Evolutionary conservation across 2,113 vertebrate species (phyloP).

Genomic region (Pygoscelis adeliae): DNA sequence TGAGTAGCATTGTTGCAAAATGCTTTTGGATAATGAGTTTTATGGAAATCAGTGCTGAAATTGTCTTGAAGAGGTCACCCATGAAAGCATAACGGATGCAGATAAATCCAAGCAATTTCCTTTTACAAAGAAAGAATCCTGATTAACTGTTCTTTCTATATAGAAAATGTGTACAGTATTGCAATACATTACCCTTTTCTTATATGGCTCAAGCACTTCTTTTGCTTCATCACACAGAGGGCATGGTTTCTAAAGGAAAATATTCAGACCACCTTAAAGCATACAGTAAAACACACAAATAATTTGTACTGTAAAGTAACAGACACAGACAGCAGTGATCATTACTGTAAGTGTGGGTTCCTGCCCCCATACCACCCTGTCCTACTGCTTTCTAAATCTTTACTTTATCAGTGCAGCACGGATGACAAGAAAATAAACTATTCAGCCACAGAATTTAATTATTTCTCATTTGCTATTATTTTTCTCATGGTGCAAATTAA

Average conservation of each 20-base stretch:
- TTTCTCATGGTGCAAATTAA: not conserved
- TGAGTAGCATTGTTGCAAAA: conserved; percentile 16
- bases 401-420: not conserved
- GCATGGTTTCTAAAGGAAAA: conserved; percentile 78
- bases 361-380: not conserved
- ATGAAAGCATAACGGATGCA: conserved; percentile 9
- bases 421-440: not conserved
- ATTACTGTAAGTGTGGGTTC: not conserved
- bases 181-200: conserved; percentile 76
- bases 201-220: conserved; percentile 80
- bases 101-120: conserved; percentile 3
- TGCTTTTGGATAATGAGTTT: conserved; percentile 56
- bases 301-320: not conserved
- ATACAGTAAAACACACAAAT: not conserved
- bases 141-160: not conserved
- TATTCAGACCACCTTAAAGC: not conserved
- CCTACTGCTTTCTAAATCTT: not conserved
- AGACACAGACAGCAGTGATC: not conserved
- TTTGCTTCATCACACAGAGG: conserved; percentile 88
- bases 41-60: conserved; percentile 57
- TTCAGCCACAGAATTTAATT: not conserved
- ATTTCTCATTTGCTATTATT: not conserved
- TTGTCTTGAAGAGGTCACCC: not conserved
- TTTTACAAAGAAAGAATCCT: conserved; percentile 30
- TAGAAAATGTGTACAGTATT: not conserved